Conservation (phyloP, 2,113 vertebrate genomes). For the Antechinus flavipes region DNA sequence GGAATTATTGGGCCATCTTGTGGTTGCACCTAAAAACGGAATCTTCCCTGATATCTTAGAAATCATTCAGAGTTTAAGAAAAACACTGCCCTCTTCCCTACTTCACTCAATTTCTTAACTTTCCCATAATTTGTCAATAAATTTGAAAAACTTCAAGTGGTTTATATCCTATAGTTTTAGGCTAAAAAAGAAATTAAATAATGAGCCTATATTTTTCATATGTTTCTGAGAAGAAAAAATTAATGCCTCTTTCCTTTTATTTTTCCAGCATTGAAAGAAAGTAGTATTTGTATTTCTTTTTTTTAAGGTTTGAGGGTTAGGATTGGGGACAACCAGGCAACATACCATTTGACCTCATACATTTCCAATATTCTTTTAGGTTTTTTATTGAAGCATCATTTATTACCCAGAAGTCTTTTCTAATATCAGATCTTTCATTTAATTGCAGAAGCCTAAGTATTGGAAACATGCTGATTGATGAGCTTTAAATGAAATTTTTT, state of each 20-base stretch:
- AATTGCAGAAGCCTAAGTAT: neutral
- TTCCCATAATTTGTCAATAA: neutral
- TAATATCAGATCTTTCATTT: constrained; percentile 32
- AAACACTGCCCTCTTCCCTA: too few species aligned
- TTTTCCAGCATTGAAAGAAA: neutral
- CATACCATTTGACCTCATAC: neutral
- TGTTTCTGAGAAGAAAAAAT: neutral
- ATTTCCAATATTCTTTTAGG: constrained; percentile 53
- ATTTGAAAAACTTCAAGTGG: neutral
- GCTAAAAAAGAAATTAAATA: neutral
- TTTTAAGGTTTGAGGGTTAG: neutral
- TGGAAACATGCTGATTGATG: neutral
- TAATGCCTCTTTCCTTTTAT: neutral
- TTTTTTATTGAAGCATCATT: constrained; percentile 13
- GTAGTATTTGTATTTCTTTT: neutral
- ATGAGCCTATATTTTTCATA: neutral
- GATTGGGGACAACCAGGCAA: neutral
- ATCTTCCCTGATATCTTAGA: neutral
- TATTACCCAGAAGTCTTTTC: constrained; percentile 53
- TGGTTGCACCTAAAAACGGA: neutral
- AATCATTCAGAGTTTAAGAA: neutral
- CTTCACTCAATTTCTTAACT: neutral
- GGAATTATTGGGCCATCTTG: neutral
- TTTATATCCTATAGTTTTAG: neutral
- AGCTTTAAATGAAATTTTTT: neutral